Base-by-base conservation (phyloP, 2,888 invertebrate genomes). In the Tenthredo amoena region DNA sequence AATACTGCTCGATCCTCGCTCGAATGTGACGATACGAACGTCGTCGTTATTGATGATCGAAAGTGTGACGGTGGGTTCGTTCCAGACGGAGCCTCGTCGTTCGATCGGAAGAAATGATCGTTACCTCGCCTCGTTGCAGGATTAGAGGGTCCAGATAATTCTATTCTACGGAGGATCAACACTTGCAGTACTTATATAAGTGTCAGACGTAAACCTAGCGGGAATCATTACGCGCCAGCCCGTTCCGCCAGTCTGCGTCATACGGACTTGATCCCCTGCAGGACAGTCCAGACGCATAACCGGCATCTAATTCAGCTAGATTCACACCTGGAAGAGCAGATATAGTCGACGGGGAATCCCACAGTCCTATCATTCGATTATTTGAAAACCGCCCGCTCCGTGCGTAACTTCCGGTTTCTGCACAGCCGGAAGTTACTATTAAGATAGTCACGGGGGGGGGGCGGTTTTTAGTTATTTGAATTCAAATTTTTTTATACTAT, bases 161-260 rank as follows among this genome's bases (percentile, higher is more conserved):
- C 95, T 86, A 93, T 94, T 86, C 93, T 96, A 34, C 95, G 95
- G 88, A 94, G 96, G 87, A 95, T 95, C 91, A 96, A 96, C 93
- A 96, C 96, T 26, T 95, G 95, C 92, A 96, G 95, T 86, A 95
- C 96, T 3, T 96, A 95, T 93, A 94, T 96, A 88, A 95, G 95
- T 91, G 94, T 95, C 89, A 94, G 95, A 85, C 94, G 95, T 72
- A 94, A 94, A 87, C 92, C 90, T 79, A 92, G 91, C 85, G 91
- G 89, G 43, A 91, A 89, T 77, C 89, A 89, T 82, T 84, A 84
- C 18, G 87, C 88, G 7, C 88, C 91, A 7, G 88, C 87, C 15
- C 89, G 90, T 87, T 91, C 90, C 68, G 90, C 89, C 5, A 91
- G 91, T 84, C 88, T 91, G 58, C 90, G 90, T 31, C 89, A 88